Evolutionary conservation across 1,140 invertebrate genomes (phyloP), one percentile per base, ranked within the genome.

Genomic region (Bombus difficillimus): DNA sequence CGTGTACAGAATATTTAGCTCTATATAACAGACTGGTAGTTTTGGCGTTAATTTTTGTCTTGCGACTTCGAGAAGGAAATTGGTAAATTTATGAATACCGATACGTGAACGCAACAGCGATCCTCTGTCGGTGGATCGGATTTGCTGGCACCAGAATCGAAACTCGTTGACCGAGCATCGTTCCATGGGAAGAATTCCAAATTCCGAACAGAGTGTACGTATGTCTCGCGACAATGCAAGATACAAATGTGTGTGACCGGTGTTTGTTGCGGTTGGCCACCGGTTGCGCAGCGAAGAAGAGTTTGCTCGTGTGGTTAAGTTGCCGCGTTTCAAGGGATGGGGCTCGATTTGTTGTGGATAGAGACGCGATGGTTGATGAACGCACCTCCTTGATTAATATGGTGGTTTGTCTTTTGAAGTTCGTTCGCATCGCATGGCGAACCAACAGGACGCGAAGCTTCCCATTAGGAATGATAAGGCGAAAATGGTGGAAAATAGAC

Each of bases 281-380:
- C 9, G 73, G 73, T 75, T 53, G 73, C 73, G 15, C 73, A 1
- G 9, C 10, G n/a, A 25, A 53, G 13, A 75, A 3, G n/a, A 73
- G 73, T 53, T 75, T 75, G 73, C 43, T 53, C 32, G 41, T 75
- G 73, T 32, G 73, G 73, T 75, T 53, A 53, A 25, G 43, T 75
- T 53, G 5, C 73, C 73, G 32, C 39, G 39, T n/a, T 73, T 28
- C 34, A 18, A 39, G 12, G 72, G 28, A 34, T 22, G 18, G 6
- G 32, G 5, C 28, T n/a, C 22, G 32, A 53, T 74, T 53, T 53
- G 22, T 22, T 6, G n/a, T 15, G 43, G 32, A 75, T 25, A 75
- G 41, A 73, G 28, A 43, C n/a, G n/a, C 15, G 39, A 10, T 15
- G 12, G 2, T 43, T 47, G 39, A 9, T 13, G 43, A 47, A 53